Conservation (phyloP, 2,797 vertebrate genomes). For the Catharus ustulatus region DNA sequence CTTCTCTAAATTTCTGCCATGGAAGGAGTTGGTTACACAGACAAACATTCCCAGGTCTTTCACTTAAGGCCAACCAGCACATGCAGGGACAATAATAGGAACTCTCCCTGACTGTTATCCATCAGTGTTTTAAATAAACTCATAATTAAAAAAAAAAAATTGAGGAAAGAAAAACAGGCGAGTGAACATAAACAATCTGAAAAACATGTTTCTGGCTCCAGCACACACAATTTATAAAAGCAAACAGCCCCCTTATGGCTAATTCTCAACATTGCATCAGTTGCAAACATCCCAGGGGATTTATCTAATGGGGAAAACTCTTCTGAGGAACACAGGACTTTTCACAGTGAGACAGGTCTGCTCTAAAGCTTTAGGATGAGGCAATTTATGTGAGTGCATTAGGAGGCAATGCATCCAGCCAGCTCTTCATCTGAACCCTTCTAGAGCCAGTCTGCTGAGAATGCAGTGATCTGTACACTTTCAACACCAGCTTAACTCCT, state of each 20-base stretch:
- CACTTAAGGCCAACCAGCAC: not conserved
- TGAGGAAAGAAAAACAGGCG: not conserved
- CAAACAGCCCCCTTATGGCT: slow-evolving; percentile 41
- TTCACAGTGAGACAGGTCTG: not conserved
- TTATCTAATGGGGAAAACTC: not conserved
- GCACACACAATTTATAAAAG: not conserved
- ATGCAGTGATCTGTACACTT: not conserved
- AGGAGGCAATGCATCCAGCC: not conserved
- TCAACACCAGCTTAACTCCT: not conserved
- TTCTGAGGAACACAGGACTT: not conserved
- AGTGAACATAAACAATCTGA: not conserved
- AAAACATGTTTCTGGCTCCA: not conserved
- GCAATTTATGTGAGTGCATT: not conserved
- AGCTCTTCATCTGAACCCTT: not conserved
- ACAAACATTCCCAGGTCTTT: not conserved
- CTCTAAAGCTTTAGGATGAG: not conserved
- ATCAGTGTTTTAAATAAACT: not conserved
- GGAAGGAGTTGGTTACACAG: not conserved
- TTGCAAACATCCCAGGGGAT: not conserved
- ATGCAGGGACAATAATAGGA: not conserved
- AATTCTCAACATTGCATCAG: slow-evolving; percentile 21
- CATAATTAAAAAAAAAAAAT: not conserved
- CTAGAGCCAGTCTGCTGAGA: not conserved
- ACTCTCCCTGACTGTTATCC: not conserved
- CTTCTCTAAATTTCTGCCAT: not conserved